A percentile compares a stretch with the other conserved stretches of the same genome.
Conservation (phyloP, 2,888 invertebrate genomes). For the Atrina japonica region DNA sequence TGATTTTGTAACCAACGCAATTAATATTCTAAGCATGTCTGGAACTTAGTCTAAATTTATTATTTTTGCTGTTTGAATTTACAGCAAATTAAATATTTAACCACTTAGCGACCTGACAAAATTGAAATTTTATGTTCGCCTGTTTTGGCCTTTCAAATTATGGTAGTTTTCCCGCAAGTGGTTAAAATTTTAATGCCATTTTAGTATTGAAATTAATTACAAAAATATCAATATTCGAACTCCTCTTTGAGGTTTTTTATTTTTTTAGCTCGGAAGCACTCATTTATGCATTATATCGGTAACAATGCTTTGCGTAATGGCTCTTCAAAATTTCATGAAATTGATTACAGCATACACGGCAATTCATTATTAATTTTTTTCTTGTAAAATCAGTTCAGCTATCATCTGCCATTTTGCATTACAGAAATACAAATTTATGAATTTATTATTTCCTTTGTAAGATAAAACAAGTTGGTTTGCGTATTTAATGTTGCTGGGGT, state of each 20-base stretch:
- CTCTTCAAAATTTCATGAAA: neutral
- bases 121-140: neutral
- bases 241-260: no score
- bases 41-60: neutral
- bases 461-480: neutral
- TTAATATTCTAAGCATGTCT: conserved; percentile 6
- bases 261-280: no score
- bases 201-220: conserved; percentile 17
- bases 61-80: conserved; percentile 4
- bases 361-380: conserved; percentile 1
- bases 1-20: neutral
- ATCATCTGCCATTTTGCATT: neutral
- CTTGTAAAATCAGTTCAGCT: neutral
- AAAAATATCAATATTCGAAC: neutral
- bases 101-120: neutral
- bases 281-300: no score
- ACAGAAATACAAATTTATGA: conserved; percentile 7
- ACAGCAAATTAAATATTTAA: conserved; percentile 7
- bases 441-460: conserved; percentile 16
- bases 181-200: neutral
- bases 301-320: no score
- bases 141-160: neutral
- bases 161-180: neutral
- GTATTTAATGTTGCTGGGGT: conserved; percentile 31
- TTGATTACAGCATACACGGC: conserved; percentile 5